These are phyloP conservation scores for Cheilinus undulatus DNA, from an alignment of 2,113 vertebrate genomes.

Conservation along the genomic window DNA sequence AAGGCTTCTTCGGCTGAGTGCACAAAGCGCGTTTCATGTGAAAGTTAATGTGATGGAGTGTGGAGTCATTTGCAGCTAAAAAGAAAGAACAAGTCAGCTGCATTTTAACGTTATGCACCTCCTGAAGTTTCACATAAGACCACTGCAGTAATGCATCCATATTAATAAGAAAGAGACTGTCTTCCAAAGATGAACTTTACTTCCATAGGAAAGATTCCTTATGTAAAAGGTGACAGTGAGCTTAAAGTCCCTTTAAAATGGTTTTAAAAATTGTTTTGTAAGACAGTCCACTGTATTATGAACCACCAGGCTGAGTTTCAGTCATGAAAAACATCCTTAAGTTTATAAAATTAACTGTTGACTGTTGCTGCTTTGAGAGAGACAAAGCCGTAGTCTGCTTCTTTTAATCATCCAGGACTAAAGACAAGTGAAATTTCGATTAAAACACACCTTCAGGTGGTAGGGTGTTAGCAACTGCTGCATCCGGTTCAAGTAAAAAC, in stretches of 20 bases:
- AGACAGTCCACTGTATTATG: too few relatives aligned
- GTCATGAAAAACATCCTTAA: too few relatives aligned
- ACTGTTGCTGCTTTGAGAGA: too few relatives aligned
- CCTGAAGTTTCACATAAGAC: conserved; percentile 20
- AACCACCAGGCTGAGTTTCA: too few relatives aligned
- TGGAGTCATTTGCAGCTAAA: conserved; percentile 44
- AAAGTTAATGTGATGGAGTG: conserved; percentile 13
- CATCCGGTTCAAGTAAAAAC: too few relatives aligned
- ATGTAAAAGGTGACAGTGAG: not conserved
- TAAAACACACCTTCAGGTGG: too few relatives aligned
- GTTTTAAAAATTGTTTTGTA: too few relatives aligned
- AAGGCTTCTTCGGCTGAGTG: conserved; percentile 36
- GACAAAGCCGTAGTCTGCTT: too few relatives aligned
- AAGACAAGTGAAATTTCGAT: too few relatives aligned
- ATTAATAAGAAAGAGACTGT: not conserved
- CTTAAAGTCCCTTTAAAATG: not conserved
- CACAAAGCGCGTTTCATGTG: conserved; percentile 25
- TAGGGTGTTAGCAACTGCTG: too few relatives aligned
- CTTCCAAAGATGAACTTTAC: not conserved
- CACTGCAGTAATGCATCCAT: conserved; percentile 10
- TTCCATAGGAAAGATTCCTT: not conserved
- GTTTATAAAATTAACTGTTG: too few relatives aligned
- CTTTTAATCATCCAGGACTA: too few relatives aligned
- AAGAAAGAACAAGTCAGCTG: conserved; percentile 19
- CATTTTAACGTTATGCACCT: conserved; percentile 8